Evolutionary conservation across 2,113 vertebrate species (phyloP), one percentile per base, ranked within the genome.

Genomic region (human): DNA sequence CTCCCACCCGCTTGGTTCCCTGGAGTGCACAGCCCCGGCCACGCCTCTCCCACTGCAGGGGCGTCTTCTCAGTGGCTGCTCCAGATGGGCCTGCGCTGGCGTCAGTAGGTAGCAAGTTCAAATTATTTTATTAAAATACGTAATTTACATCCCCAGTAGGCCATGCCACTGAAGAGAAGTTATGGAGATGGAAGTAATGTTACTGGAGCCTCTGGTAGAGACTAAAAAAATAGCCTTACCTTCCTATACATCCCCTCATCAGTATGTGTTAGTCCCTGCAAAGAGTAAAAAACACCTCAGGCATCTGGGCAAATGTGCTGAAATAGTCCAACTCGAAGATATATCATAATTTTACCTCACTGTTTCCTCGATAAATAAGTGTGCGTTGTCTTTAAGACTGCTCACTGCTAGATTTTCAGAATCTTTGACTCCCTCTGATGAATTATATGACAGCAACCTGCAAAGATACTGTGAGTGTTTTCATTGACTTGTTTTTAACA

Each of bases 181-280:
- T 81, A 75, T 22, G 18, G 14, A 78, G 16, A 18, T 45, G 18
- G 16, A n/a, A 23, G 6, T 57, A 76, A 14, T 55, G 17, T 73
- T 55, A 70, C 9, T 61, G 17, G 55, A 27, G 1, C 4, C 20
- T 3, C 0, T 10, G 1, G 6, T n/a, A 27, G 25, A 80, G 1
- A 0, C 79, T 78, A 32, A 55, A 79, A 90, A 89, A 87, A 59
- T 66, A 80, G 8, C 3, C 11, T 72, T 82, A 81, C 3, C 6
- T 8, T 22, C 18, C 14, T 45, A 76, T 7, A 52, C 1, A 8
- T 55, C 32, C 9, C 6, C 27, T 45, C 9, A 70, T 1, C 18
- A 79, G 12, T 35, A 14, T 22, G 6, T 45, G 6, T 43, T 81
- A 43, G 70, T 22, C 35, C 16, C 30, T 52, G 4, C 14, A 55